A percentile compares a stretch with the other conserved stretches of the same genome.
phyloP scores from a whole-genome alignment of 1,140 invertebrate species.

The Trissolcus basalis region DNA sequence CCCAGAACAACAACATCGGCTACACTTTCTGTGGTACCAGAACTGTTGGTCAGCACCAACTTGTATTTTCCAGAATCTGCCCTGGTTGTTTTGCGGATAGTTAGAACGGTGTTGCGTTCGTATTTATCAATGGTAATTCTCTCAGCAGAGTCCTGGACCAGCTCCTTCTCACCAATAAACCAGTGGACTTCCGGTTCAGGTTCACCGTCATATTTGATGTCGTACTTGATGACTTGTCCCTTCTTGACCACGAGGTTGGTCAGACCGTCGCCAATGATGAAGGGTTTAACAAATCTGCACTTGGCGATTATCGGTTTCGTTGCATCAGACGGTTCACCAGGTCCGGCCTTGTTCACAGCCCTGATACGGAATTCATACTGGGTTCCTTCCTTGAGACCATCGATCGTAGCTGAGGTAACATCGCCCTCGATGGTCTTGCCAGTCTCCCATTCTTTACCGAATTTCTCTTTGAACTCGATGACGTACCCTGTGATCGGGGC shows the following conservation, averaged over 20 bases:
- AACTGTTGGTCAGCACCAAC: slow-evolving; percentile 87
- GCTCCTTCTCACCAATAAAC: slow-evolving; percentile 84
- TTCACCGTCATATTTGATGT: slow-evolving; percentile 96
- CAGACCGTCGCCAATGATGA: slow-evolving; percentile 90
- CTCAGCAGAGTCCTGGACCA: slow-evolving; percentile 81
- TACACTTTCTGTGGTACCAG: slow-evolving; percentile 87
- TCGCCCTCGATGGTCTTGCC: slow-evolving; percentile 89
- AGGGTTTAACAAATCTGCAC: slow-evolving; percentile 95
- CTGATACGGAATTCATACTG: slow-evolving; percentile 97
- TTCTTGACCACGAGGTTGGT: slow-evolving; percentile 94
- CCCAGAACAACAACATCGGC: slow-evolving; percentile 92
- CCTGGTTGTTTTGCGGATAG: slow-evolving; percentile 89
- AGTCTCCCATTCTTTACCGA: slow-evolving; percentile 90
- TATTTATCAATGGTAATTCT: slow-evolving; percentile 92
- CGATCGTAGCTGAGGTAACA: slow-evolving; percentile 85
- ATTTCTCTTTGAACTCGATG: slow-evolving; percentile 95
- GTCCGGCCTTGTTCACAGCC: slow-evolving; percentile 96
- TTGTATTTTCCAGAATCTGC: slow-evolving; percentile 94
- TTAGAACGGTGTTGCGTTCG: slow-evolving; percentile 92
- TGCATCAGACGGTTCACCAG: slow-evolving; percentile 94
- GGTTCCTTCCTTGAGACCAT: slow-evolving; percentile 93
- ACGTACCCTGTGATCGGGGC: slow-evolving; percentile 96
- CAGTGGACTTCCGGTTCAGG: slow-evolving; percentile 94
- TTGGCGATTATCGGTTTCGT: slow-evolving; percentile 97
- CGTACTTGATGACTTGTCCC: slow-evolving; percentile 93